A percentile compares a stretch with the other conserved stretches of the same genome.
Conservation (phyloP, 2,888 invertebrate genomes). For the Xanthia togata region DNA sequence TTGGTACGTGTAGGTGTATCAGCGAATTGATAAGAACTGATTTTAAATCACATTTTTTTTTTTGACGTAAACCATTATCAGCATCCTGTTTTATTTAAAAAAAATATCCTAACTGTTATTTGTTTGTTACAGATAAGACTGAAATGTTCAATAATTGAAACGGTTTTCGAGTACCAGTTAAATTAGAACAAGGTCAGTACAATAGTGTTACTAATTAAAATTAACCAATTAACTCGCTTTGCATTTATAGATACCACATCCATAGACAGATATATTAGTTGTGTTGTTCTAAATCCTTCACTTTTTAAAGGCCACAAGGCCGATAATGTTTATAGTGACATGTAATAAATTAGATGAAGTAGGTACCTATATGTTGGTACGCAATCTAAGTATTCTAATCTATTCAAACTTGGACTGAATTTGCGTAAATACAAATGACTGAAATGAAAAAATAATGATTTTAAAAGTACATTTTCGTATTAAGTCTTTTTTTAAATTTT, state of each 20-base stretch:
- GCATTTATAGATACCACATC: slow-evolving; percentile 35
- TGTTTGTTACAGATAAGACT: slow-evolving; percentile 74
- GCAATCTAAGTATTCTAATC: slow-evolving; percentile 12
- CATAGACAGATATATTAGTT: slow-evolving; percentile 23
- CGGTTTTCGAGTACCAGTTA: slow-evolving; percentile 54
- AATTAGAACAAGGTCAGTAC: slow-evolving; percentile 63
- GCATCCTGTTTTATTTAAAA: slow-evolving; percentile 37
- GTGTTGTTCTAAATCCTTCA: slow-evolving; percentile 43
- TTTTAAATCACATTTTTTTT: slow-evolving; percentile 45
- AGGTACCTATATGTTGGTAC: slow-evolving; percentile 13
- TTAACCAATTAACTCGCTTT: slow-evolving; percentile 36
- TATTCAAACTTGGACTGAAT: slow-evolving; percentile 15
- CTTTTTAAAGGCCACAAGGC: slow-evolving; percentile 45
- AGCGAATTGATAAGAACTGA: slow-evolving; percentile 20
- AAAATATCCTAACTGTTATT: slow-evolving; percentile 52
- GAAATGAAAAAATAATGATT: background rate
- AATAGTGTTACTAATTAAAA: slow-evolving; percentile 57
- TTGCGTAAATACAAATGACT: slow-evolving; percentile 12
- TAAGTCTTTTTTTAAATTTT: slow-evolving; percentile 21
- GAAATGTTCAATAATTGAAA: slow-evolving; percentile 71
- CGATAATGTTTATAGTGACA: slow-evolving; percentile 49
- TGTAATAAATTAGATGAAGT: slow-evolving; percentile 54
- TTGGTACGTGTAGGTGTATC: slow-evolving; percentile 23
- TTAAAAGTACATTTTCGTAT: background rate
- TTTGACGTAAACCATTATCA: slow-evolving; percentile 36